Conservation (phyloP, 2,797 vertebrate species). For the Loris lydekkerianus region DNA sequence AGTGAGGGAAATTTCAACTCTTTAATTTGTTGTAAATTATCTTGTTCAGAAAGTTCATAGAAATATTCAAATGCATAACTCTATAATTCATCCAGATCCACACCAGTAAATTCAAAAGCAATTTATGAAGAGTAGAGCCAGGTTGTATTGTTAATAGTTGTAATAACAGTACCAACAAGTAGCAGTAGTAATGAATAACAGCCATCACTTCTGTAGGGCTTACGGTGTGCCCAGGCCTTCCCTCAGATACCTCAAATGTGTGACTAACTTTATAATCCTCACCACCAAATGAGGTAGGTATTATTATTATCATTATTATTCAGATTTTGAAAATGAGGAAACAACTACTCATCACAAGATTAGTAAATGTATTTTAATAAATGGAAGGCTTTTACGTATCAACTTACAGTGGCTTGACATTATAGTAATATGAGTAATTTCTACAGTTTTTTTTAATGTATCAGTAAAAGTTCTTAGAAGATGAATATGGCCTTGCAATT, state of each 20-base stretch:
- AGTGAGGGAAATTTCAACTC: neutral
- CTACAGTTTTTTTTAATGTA: slow-evolving; percentile 7
- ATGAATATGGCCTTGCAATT: neutral
- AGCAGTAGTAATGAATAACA: neutral
- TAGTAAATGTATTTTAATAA: slow-evolving; percentile 33
- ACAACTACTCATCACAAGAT: neutral
- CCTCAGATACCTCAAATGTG: neutral
- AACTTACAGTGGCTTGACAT: neutral
- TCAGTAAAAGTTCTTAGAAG: slow-evolving; percentile 27
- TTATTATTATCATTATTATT: neutral
- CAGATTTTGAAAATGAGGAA: neutral
- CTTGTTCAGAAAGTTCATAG: slow-evolving; percentile 10
- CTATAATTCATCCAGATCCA: neutral
- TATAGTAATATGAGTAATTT: neutral
- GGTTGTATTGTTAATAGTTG: neutral
- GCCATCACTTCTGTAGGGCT: neutral
- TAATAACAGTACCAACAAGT: neutral
- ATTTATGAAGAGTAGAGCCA: neutral
- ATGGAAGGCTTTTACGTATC: slow-evolving; percentile 13
- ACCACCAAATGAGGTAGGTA: neutral
- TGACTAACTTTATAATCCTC: neutral
- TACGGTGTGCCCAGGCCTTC: neutral
- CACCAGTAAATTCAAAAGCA: neutral
- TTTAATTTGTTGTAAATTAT: slow-evolving; percentile 5
- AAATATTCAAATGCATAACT: neutral